Percentiles rank a stretch among this genome's conserved stretches.
Conservation (phyloP, 2,113 vertebrate genomes). For the Alexandromys fortis region DNA sequence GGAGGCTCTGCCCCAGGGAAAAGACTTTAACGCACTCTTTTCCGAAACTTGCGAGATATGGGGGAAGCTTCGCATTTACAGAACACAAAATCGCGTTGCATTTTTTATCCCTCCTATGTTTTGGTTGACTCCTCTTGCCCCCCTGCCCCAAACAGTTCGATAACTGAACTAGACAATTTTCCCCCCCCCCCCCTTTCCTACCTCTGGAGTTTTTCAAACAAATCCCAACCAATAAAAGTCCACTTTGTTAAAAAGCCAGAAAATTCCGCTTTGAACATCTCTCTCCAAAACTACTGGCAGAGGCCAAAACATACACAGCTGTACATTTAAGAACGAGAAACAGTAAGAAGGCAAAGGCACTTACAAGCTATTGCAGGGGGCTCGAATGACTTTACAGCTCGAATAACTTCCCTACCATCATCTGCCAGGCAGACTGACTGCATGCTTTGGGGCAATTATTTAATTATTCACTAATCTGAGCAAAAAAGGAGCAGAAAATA, state of each 20-base stretch:
- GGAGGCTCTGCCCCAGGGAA: not conserved
- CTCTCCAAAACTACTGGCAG: slow-evolving; percentile 72
- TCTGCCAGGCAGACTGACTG: slow-evolving; percentile 25
- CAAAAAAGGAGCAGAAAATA: slow-evolving; percentile 68
- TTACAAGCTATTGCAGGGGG: slow-evolving; percentile 60
- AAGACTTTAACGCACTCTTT: slow-evolving; percentile 1
- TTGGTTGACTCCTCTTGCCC: slow-evolving; percentile 22
- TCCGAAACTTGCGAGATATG: not conserved
- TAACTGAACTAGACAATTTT: slow-evolving; percentile 47
- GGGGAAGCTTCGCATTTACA: slow-evolving; percentile 26
- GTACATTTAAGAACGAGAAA: slow-evolving; percentile 72
- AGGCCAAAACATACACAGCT: slow-evolving; percentile 78
- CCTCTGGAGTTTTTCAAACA: slow-evolving; percentile 71
- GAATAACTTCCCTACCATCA: slow-evolving; percentile 37
- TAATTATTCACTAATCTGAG: slow-evolving; percentile 68
- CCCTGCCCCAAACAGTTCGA: not conserved
- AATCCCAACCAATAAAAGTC: slow-evolving; percentile 69
- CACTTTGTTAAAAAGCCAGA: slow-evolving; percentile 72
- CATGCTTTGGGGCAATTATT: slow-evolving; percentile 64
- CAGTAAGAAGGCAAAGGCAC: slow-evolving; percentile 75
- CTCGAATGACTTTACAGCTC: slow-evolving; percentile 48
- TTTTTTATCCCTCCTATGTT: not conserved
- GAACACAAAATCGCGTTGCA: slow-evolving; percentile 27
- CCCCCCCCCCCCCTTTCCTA: slow-evolving; percentile 54
- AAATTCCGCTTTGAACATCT: slow-evolving; percentile 62